Evolutionary conservation across 2,888 invertebrate genomes (phyloP), one percentile per base, ranked within the genome.

Genomic region (Minunthozetes semirufus): DNA sequence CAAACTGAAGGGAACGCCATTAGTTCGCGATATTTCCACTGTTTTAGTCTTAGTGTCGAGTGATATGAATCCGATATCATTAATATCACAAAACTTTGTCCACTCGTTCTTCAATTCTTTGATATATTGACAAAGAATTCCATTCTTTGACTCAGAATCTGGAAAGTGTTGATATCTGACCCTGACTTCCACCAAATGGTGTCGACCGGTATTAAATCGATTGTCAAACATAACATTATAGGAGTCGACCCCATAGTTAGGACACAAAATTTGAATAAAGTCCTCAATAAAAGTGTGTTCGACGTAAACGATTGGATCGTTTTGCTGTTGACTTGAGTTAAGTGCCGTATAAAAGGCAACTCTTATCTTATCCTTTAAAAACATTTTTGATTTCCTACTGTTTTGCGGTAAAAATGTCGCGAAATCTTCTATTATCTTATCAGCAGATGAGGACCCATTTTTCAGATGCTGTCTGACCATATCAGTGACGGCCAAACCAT

Each of bases 381-480:
- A 11, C 71, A 76, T 73, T 74, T 73, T 59, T 5, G 59, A 22
- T 22, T 25, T 59, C 19, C n/a, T 72, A 70, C 19, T 77, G 33
- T 89, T 89, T 82, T 89, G 89, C 0, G 93, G 93, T 79, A 93
- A 88, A 84, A 90, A 93, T 79, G 89, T 90, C 81, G 90, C 90
- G 80, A 91, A 93, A 79, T 91, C 89, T 33, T 63, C 61, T 5
- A 63, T 63, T 78, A 87, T 88, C 80, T 89, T 88, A 27, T 74
- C 70, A 0, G 66, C n/a, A 3, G 93, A 88, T 0, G 87, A 84
- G 77, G 88, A 83, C 74, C 88, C 87, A 79, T 89, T 88, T 81
- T 93, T 92, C n/a, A 90, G 82, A 84, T 90, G 89, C 53, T 90
- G 89, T 78, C 93, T 88, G 76, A 88, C 90, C 92, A 94, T 93